A percentile compares a stretch with the other conserved stretches of the same genome.
phyloP scores from a whole-genome alignment of 2,113 vertebrate genomes.

The Beaufortia kweichowensis region DNA sequence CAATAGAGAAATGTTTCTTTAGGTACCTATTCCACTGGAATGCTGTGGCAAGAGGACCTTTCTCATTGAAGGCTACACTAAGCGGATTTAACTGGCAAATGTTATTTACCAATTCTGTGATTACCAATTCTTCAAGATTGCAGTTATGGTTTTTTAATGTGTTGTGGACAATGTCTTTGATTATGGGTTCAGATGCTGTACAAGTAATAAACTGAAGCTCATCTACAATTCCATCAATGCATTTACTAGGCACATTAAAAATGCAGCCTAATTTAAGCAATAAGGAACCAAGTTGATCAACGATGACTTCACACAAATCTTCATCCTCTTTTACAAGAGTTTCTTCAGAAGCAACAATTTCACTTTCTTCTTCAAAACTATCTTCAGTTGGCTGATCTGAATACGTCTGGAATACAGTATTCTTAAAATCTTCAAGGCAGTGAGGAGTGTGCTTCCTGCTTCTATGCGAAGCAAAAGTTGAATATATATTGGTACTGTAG shows the following conservation, averaged over 20 bases:
- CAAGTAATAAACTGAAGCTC: conserved; percentile 54
- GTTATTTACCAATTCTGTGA: neutral
- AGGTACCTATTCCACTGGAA: conserved; percentile 40
- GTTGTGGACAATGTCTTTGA: neutral
- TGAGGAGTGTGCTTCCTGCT: no score
- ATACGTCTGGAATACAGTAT: conserved; percentile 47
- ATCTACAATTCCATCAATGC: conserved; percentile 51
- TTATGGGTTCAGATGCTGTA: conserved; percentile 3
- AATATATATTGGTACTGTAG: no score
- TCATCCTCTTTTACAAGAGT: conserved; percentile 35
- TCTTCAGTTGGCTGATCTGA: conserved; percentile 9
- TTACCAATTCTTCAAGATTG: neutral
- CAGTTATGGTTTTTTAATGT: neutral
- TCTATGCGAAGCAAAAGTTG: no score
- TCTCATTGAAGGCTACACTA: neutral
- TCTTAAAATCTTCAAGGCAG: conserved; percentile 35
- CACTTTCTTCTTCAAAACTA: conserved; percentile 37
- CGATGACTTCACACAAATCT: conserved; percentile 41
- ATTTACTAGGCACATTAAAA: conserved; percentile 55
- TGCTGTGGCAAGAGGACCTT: conserved; percentile 43
- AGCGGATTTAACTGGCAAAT: neutral
- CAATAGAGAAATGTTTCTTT: conserved; percentile 48
- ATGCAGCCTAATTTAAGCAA: conserved; percentile 58
- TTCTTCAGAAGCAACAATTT: conserved; percentile 21
- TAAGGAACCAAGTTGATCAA: conserved; percentile 44